Conservation (phyloP, 2,888 invertebrate genomes). For the Coremacera marginata region DNA sequence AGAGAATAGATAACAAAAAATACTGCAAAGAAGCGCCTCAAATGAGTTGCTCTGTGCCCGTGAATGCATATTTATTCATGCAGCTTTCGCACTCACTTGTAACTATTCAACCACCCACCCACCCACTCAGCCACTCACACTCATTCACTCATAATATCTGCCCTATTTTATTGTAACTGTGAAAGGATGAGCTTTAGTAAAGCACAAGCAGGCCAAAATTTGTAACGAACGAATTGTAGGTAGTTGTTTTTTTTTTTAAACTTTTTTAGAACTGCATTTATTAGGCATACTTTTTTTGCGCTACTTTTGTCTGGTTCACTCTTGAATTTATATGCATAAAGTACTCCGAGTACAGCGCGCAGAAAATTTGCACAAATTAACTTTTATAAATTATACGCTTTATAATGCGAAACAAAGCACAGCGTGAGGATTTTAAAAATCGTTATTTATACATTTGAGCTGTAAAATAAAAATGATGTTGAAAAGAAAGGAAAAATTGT, state of each 20-base stretch:
- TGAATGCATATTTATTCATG: too few species aligned
- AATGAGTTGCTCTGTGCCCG: too few species aligned
- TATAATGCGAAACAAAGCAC: neutral
- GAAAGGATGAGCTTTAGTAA: neutral
- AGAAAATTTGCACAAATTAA: constrained; percentile 24
- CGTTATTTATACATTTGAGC: too few species aligned
- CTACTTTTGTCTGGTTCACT: neutral
- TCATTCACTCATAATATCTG: too few species aligned
- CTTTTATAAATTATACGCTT: constrained; percentile 32
- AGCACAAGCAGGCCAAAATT: constrained; percentile 3
- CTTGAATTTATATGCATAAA: constrained; percentile 2
- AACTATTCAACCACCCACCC: too few species aligned
- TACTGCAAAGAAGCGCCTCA: neutral
- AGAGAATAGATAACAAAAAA: neutral
- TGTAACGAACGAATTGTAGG: constrained; percentile 31
- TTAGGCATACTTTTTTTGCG: neutral
- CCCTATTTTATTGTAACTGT: neutral
- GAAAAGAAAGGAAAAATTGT: too few species aligned
- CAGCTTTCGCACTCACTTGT: too few species aligned
- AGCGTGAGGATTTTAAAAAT: neutral
- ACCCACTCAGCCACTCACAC: too few species aligned
- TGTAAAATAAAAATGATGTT: too few species aligned
- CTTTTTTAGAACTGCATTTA: constrained; percentile 11
- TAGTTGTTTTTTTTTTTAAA: neutral
- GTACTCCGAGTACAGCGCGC: neutral